Percentiles rank a stretch among this genome's conserved stretches.
Conservation (phyloP, 2,797 vertebrate species). For the Carduelis carduelis region DNA sequence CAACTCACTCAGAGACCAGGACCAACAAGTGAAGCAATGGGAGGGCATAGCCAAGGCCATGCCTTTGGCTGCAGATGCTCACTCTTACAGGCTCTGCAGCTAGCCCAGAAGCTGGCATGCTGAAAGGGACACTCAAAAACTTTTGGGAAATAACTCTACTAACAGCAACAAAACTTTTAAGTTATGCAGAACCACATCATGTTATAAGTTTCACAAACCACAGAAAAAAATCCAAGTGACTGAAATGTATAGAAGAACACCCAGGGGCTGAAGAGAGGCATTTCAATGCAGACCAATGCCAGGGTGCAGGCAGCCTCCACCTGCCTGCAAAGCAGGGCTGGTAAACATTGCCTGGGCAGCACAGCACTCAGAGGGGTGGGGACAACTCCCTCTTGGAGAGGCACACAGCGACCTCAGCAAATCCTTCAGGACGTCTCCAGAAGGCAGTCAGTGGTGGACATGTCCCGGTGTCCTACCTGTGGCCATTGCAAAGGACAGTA, state of each 20-base stretch:
- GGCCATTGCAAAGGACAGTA: not conserved
- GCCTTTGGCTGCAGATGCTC: not conserved
- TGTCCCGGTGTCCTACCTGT: not conserved
- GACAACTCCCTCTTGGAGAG: not conserved
- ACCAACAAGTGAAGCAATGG: not conserved
- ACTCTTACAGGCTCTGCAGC: not conserved
- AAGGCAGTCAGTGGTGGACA: not conserved
- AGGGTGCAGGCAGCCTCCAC: not conserved
- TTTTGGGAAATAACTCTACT: not conserved
- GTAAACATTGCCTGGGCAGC: not conserved
- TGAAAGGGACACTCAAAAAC: not conserved
- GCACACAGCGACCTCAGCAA: not conserved
- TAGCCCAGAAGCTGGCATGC: not conserved
- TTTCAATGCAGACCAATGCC: rapidly evolving
- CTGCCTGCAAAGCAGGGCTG: not conserved
- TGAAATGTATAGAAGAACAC: not conserved
- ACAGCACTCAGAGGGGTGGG: not conserved
- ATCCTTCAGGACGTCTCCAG: not conserved
- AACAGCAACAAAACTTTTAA: not conserved
- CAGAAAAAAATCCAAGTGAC: not conserved
- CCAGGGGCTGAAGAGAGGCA: not conserved
- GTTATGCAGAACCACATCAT: not conserved
- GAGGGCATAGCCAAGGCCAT: not conserved
- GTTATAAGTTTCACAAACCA: not conserved
- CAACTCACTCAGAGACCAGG: not conserved